Base-by-base conservation (phyloP, 2,888 invertebrate genomes). In the Trichopria drosophilae region DNA sequence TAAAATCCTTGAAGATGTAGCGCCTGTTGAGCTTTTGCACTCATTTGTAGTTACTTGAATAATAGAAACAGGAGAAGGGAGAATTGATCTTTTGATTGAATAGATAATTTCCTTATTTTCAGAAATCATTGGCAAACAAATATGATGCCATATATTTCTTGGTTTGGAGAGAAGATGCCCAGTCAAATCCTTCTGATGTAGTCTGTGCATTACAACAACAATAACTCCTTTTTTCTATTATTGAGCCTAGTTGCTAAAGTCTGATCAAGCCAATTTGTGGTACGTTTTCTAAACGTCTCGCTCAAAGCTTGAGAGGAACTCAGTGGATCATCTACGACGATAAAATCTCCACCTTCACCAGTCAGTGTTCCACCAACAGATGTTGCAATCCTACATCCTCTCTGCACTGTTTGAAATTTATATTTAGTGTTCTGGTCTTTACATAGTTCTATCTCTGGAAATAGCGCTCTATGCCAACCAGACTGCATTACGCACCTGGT, bases 351-450 rank as follows among this genome's bases (percentile, higher is more conserved):
- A 29, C 42, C 42, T 29, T 42, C 31, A 42, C 42, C 42, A 20
- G 42, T 42, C 23, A 42, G 23, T 20, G 42, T 42, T 18, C 42
- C 31, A 31, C 42, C 31, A 29, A 29, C 31, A 31, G 42, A 31
- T 19, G 19, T 29, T 29, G 42, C 42, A 13, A 42, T 29, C 32
- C 42, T 42, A 22, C 12, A 43, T 43, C 43, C 43, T 32, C 23
- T 32, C 32, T 43, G 32, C 32, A 32, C 32, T 43, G 43, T 43
- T 43, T 32, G 32, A 12, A 42, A 42, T 42, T 42, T 42, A 12
- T 42, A 31, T 42, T 26, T 26, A 6, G 41, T 41, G 16, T 41
- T 41, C 26, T 28, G 28, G 23, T 41, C 28, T 41, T 28, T 42
- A 22, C 31, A 42, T 29, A 31, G 29, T 42, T 42, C 31, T 31